These are phyloP conservation scores for Epizoanthus illoricatus DNA, from an alignment of 92 coral and sea anemone species.

Conservation along the genomic window DNA sequence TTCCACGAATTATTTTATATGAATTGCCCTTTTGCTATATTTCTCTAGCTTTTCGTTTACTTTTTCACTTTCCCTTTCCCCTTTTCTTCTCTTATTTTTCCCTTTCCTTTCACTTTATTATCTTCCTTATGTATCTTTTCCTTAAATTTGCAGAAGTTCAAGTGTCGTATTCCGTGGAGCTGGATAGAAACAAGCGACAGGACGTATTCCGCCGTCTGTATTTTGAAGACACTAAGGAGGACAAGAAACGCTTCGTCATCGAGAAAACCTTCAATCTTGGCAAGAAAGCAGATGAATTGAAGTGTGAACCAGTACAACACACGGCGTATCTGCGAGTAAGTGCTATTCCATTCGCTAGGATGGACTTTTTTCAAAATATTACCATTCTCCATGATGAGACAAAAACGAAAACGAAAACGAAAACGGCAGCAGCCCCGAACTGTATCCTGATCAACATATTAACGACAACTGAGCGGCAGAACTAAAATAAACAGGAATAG, in stretches of 20 bases:
- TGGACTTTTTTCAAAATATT: not conserved
- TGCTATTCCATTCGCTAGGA: not conserved
- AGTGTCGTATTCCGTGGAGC: conserved; percentile 58
- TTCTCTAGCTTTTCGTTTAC: not conserved
- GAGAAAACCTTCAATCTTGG: conserved; percentile 43
- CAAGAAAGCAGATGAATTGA: conserved; percentile 35
- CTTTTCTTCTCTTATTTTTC: not conserved
- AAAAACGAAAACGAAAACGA: too few species aligned
- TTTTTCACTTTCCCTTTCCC: not conserved
- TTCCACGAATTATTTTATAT: too few species aligned
- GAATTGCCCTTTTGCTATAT: not conserved
- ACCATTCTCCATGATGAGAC: too few species aligned
- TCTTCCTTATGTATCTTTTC: not conserved
- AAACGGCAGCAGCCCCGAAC: too few species aligned
- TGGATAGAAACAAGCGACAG: conserved; percentile 57
- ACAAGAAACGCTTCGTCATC: conserved; percentile 41
- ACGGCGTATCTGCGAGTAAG: conserved; percentile 71
- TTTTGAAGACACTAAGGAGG: conserved; percentile 43
- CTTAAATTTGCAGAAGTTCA: conserved; percentile 48
- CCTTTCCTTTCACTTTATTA: too few species aligned
- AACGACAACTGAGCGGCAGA: too few species aligned
- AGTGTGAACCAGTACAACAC: conserved; percentile 48
- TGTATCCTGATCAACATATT: too few species aligned
- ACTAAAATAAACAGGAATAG: too few species aligned
- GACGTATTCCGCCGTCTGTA: conserved; percentile 63